Percentiles rank a stretch among this genome's conserved stretches.
Conservation (phyloP, 2,797 vertebrate genomes). For the Lepus townsendii region DNA sequence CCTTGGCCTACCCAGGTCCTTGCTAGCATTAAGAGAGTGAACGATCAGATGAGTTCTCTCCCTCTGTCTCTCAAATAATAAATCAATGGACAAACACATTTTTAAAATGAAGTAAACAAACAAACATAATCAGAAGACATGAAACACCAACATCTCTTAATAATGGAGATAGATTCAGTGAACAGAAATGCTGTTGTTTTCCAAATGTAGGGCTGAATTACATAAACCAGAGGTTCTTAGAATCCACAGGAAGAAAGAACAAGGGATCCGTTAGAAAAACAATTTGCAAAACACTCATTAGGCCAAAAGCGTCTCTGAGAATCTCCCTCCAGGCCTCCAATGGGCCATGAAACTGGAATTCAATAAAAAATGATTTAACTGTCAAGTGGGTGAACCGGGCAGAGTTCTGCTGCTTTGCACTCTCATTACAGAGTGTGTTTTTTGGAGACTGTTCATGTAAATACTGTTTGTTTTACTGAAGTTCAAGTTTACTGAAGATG, state of each 20-base stretch:
- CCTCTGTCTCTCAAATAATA: too few species aligned
- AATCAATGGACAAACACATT: too few species aligned
- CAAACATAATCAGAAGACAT: neutral
- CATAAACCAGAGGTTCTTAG: slow-evolving; percentile 74
- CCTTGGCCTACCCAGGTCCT: too few species aligned
- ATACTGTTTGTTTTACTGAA: slow-evolving; percentile 85
- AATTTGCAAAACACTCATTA: slow-evolving; percentile 89
- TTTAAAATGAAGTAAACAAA: too few species aligned
- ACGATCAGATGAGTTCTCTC: too few species aligned
- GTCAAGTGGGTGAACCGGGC: slow-evolving; percentile 84
- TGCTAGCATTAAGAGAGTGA: too few species aligned
- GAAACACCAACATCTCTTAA: slow-evolving; percentile 50
- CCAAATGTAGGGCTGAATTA: slow-evolving; percentile 62
- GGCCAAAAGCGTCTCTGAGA: slow-evolving; percentile 86
- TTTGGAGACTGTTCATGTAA: slow-evolving; percentile 84
- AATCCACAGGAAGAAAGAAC: slow-evolving; percentile 52
- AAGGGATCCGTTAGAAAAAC: slow-evolving; percentile 85
- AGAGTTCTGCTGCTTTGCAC: slow-evolving; percentile 80
- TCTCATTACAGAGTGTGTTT: slow-evolving; percentile 79
- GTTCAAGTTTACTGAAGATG: slow-evolving; percentile 63
- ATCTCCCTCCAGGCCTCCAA: slow-evolving; percentile 87
- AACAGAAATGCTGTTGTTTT: slow-evolving; percentile 74
- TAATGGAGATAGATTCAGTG: slow-evolving; percentile 73
- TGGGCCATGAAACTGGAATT: slow-evolving; percentile 90
- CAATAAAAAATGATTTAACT: slow-evolving; percentile 91